phyloP scores from a whole-genome alignment of 2,888 invertebrate species.

The Heliconius ethilla region DNA sequence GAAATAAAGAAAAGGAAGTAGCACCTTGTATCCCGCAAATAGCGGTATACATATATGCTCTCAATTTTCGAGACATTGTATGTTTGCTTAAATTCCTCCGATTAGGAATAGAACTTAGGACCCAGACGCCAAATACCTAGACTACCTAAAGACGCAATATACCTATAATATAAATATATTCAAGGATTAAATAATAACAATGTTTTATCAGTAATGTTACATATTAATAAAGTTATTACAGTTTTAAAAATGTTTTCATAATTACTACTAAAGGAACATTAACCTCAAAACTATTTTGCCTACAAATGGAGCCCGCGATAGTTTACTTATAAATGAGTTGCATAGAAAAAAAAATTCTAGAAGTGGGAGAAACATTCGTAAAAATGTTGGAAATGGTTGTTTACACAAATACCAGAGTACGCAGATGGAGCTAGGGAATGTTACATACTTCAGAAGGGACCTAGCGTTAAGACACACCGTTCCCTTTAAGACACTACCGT shows the following conservation, averaged over 20 bases:
- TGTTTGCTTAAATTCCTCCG: not conserved
- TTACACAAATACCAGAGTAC: too few species aligned
- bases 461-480: too few species aligned
- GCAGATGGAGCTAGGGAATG: too few species aligned
- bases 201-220: not conserved
- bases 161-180: not conserved
- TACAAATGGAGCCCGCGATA: conserved; percentile 1
- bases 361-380: not conserved
- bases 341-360: not conserved
- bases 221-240: not conserved
- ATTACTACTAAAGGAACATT: conserved; percentile 1
- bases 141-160: not conserved
- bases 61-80: not conserved
- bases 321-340: not conserved
- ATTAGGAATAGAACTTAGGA: not conserved
- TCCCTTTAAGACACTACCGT: too few species aligned
- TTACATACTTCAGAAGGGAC: too few species aligned
- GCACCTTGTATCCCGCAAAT: too few species aligned
- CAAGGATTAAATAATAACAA: not conserved
- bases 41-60: not conserved
- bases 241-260: not conserved
- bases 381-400: not conserved
- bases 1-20: too few species aligned
- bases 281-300: conserved; percentile 13
- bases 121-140: too few species aligned